phyloP scores from a whole-genome alignment of 2,113 vertebrate species.

The Bungarus multicinctus region DNA sequence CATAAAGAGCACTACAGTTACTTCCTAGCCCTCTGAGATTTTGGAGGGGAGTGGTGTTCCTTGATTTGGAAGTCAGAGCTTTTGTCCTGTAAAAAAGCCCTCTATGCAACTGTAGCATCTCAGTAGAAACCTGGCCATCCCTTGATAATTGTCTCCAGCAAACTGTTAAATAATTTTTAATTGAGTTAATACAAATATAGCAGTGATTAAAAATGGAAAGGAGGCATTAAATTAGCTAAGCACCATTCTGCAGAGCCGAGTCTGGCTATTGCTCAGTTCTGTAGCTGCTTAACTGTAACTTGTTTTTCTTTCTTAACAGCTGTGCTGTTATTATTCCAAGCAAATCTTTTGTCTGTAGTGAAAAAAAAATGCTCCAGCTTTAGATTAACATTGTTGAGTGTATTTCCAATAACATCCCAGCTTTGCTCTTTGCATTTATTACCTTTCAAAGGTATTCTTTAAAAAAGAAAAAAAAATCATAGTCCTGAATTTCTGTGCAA shows the following conservation, averaged over 20 bases:
- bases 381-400: accelerated
- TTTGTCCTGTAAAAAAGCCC: not conserved
- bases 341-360: not conserved
- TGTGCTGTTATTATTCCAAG: not conserved
- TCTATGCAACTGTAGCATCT: not conserved
- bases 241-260: not conserved
- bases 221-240: conserved; percentile 13
- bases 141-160: not conserved
- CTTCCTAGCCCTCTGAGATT: not conserved
- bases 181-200: not conserved
- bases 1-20: not conserved
- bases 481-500: not conserved
- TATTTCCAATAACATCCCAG: not conserved
- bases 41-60: not conserved
- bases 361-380: not conserved
- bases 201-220: not conserved
- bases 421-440: conserved; percentile 8
- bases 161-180: not conserved
- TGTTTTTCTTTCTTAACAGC: not conserved
- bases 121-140: not conserved
- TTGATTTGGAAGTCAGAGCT: not conserved
- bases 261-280: not conserved
- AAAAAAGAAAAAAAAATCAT: not conserved
- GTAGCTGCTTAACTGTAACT: not conserved
- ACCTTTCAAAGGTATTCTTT: not conserved